A percentile compares a stretch with the other conserved stretches of the same genome.
These are phyloP conservation scores for Yasuhikotakia modesta DNA, from an alignment of 2,797 vertebrate species.

Conservation along the genomic window DNA sequence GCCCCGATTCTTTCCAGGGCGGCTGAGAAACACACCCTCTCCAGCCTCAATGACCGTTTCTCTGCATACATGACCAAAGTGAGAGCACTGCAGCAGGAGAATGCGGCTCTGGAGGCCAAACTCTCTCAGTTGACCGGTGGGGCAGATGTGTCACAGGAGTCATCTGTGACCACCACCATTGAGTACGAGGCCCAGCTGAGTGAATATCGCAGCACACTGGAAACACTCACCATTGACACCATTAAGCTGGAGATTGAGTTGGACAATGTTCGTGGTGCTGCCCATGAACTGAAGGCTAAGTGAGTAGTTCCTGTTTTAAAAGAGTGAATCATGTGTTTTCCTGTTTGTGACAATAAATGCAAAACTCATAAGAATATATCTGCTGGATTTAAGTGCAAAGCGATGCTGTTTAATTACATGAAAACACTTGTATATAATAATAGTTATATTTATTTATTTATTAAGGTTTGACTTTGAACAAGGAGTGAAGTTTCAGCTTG, in stretches of 20 bases:
- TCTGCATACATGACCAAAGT: constrained; percentile 69
- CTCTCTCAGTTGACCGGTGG: constrained; percentile 69
- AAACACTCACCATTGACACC: constrained; percentile 68
- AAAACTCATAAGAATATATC: background rate
- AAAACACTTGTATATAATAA: background rate
- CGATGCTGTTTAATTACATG: background rate
- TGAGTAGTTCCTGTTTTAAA: constrained; percentile 50
- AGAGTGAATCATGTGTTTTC: background rate
- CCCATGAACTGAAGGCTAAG: constrained; percentile 73
- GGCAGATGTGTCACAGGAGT: constrained; percentile 61
- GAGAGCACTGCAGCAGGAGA: constrained; percentile 66
- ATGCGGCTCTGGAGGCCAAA: constrained; percentile 67
- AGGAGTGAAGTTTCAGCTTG: constrained; percentile 72
- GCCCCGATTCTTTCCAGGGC: constrained; percentile 64
- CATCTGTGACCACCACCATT: constrained; percentile 55
- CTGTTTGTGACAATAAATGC: background rate
- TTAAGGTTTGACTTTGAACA: constrained; percentile 70
- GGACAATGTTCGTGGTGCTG: constrained; percentile 68
- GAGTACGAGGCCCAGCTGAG: constrained; percentile 69
- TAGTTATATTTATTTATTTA: constrained; percentile 18
- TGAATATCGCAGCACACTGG: constrained; percentile 66
- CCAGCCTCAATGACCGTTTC: constrained; percentile 69
- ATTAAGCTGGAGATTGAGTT: constrained; percentile 71
- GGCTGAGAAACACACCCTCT: constrained; percentile 67
- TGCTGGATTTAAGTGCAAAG: background rate